phyloP scores from a whole-genome alignment of 2,888 invertebrate genomes.

The Cephus sareptanus region DNA sequence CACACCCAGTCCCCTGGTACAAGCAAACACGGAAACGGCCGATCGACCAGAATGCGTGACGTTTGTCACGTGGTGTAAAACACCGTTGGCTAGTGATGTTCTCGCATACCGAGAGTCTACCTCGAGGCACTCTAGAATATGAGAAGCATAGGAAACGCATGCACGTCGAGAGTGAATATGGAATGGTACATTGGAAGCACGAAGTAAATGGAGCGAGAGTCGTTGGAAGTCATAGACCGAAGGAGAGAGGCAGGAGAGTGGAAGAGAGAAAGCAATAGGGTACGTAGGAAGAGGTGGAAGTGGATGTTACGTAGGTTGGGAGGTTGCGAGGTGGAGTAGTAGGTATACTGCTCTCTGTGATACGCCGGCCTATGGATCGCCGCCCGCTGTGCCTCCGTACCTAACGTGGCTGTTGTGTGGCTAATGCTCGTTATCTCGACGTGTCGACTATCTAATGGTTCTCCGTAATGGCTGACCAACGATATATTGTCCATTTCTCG shows the following conservation, averaged over 20 bases:
- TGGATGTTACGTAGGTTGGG: not conserved
- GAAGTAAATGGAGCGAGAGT: not conserved
- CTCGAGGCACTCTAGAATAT: not conserved
- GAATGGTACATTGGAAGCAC: not conserved
- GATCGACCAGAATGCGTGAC: not conserved
- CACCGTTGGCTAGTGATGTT: not conserved
- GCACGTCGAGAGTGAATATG: not conserved
- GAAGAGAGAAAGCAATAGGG: conserved; percentile 6
- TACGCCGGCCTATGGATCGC: conserved; percentile 36
- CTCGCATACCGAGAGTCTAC: not conserved
- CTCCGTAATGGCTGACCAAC: conserved; percentile 60
- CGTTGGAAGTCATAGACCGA: not conserved
- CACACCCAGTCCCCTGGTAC: not conserved
- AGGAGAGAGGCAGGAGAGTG: conserved; percentile 1
- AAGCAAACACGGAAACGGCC: not conserved
- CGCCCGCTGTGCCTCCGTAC: conserved; percentile 36
- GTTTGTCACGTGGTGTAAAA: not conserved
- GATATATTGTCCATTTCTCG: conserved; percentile 63
- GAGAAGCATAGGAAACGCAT: not conserved
- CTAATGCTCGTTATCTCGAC: conserved; percentile 66
- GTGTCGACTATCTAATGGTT: conserved; percentile 65
- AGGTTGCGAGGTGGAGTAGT: conserved; percentile 13
- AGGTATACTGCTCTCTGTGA: conserved; percentile 24
- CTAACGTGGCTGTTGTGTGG: conserved; percentile 56
- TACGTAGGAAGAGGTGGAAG: conserved; percentile 8